Conservation (phyloP, 64 coral and sea anemone species). For the Pachyseris speciosa region DNA sequence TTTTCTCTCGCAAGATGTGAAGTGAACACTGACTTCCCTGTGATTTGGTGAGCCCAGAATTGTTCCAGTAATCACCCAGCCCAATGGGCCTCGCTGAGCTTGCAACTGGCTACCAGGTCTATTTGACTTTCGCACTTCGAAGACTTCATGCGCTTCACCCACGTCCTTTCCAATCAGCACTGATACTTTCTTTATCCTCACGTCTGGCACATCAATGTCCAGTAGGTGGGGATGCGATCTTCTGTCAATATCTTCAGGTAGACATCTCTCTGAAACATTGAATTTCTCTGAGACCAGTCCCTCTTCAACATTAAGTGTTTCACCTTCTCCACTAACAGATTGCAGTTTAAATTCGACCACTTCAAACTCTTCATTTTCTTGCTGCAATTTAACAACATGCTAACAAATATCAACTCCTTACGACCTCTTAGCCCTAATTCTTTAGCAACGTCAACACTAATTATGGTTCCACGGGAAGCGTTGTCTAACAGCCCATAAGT, state of each 20-base stretch:
- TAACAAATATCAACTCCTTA: slow-evolving; percentile 8
- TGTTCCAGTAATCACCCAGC: slow-evolving; percentile 58
- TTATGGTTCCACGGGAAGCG: slow-evolving; percentile 39
- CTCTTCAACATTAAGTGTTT: slow-evolving; percentile 24
- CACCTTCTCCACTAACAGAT: slow-evolving; percentile 19
- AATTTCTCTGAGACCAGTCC: slow-evolving; percentile 26
- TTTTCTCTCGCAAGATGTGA: not conserved
- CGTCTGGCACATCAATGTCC: slow-evolving; percentile 67
- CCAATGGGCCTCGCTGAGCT: no score
- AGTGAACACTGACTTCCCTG: slow-evolving; percentile 25
- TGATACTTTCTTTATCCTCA: no score
- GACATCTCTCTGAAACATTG: slow-evolving; percentile 48
- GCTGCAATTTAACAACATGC: not conserved
- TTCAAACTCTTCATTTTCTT: slow-evolving; percentile 46
- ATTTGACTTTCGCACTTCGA: no score
- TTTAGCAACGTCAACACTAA: slow-evolving; percentile 37
- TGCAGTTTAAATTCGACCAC: slow-evolving; percentile 35
- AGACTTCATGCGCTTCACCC: no score
- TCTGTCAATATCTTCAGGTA: slow-evolving; percentile 39
- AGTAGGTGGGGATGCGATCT: slow-evolving; percentile 29
- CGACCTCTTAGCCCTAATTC: slow-evolving; percentile 24
- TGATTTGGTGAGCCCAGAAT: not conserved
- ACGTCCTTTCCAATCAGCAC: no score
- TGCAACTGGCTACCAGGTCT: no score
- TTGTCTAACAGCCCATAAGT: slow-evolving; percentile 69